Base-by-base conservation (phyloP, 1,140 invertebrate species). In the Sesamia nonagrioides region DNA sequence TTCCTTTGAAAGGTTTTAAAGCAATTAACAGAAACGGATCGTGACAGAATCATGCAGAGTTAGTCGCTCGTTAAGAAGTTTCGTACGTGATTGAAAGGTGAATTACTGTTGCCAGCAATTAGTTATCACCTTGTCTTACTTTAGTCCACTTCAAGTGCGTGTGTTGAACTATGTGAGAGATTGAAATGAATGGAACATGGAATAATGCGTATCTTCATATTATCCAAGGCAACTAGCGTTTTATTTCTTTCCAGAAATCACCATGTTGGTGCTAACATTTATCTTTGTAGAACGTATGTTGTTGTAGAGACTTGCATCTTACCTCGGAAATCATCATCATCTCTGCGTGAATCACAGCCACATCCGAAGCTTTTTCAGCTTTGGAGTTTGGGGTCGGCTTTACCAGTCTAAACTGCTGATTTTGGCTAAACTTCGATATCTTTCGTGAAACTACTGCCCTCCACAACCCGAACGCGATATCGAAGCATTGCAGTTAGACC, bases 21-120 rank as follows among this genome's bases (percentile, higher is more conserved):
- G 15, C 21, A 78, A 78, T 78, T 63, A 72, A 78, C 18, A 17
- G n/a, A 73, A 18, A 37, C 68, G 13, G 35, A 13, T 54, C 68
- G 77, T 72, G 77, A 72, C 45, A 72, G 33, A 37, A 45, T 73
- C 68, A 78, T 78, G 77, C 50, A 60, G 58, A 78, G 35, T 60
- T 50, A n/a, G 15, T 2, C 9, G 33, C 21, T 48, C 56, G 18
- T 75, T 63, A 21, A 50, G 42, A 75, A 45, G 60, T 21, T 61
- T 45, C 66, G 37, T 63, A 63, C 73, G 58, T 75, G 73, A 61
- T 75, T 11, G 42, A 61, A 75, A 75, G 18, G 27, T 8, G 27
- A 75, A 75, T 48, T 63, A 77, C 60, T 42, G 27, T 18, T 42
- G 60, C 42, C 37, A 9, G 33, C 15, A 52, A 77, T 68, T 77